These are phyloP conservation scores for Nycteola revayana DNA, from an alignment of 2,888 invertebrate species.

Conservation along the genomic window DNA sequence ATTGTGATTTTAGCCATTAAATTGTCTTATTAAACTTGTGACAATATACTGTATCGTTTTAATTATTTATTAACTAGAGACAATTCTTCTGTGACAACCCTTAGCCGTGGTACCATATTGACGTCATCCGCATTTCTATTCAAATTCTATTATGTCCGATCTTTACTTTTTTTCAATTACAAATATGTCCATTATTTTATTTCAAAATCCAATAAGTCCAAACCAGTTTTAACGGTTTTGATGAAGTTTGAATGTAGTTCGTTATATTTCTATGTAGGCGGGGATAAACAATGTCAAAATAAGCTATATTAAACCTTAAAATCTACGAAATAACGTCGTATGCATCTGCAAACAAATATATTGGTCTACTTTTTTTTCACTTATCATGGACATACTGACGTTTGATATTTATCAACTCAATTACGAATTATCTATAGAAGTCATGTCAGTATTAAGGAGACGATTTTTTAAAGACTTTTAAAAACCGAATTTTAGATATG, in stretches of 20 bases:
- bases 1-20: conserved; percentile 2
- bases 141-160: conserved; percentile 3
- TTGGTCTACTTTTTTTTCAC: conserved; percentile 2
- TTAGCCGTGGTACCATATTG: conserved; percentile 1
- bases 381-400: conserved; percentile 5
- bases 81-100: conserved; percentile 1
- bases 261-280: conserved; percentile 2
- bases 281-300: conserved; percentile 1
- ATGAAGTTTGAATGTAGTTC: conserved; percentile 1
- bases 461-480: no score
- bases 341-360: conserved; percentile 1
- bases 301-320: conserved; percentile 2
- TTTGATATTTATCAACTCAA: conserved; percentile 5
- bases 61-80: conserved; percentile 1
- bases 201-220: conserved; percentile 4
- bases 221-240: conserved; percentile 1
- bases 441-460: no score
- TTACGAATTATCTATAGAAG: no score
- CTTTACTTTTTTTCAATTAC: conserved; percentile 2
- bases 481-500: no score
- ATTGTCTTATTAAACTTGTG: conserved; percentile 1
- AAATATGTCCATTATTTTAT: conserved; percentile 3
- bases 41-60: conserved; percentile 1
- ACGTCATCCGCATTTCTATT: background rate
- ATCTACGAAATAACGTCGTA: conserved; percentile 2